Percentiles rank a stretch among this genome's conserved stretches.
These are phyloP conservation scores for Morbakka virulenta DNA, from an alignment of 30 jellyfish, hydroid and myxozoan genomes.

Conservation along the genomic window DNA sequence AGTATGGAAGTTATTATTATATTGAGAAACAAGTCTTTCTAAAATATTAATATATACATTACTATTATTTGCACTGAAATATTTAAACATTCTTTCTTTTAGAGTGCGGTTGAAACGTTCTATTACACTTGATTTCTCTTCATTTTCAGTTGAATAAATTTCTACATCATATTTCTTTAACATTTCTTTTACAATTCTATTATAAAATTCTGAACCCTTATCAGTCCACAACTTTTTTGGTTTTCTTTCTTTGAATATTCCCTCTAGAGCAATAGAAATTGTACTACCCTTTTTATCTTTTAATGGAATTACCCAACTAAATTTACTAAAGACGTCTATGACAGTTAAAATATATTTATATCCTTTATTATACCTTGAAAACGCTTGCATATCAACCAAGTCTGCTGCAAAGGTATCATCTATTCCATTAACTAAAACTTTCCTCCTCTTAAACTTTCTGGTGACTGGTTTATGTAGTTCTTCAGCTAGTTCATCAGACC, in stretches of 20 bases:
- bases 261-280: neutral
- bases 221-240: constrained; percentile 29
- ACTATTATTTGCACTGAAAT: neutral
- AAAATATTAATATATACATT: neutral
- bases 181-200: neutral
- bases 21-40: constrained; percentile 21
- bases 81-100: constrained; percentile 23
- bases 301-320: neutral
- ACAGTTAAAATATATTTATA: neutral
- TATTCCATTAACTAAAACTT: constrained; percentile 5
- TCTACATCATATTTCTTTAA: constrained; percentile 2
- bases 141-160: constrained; percentile 14
- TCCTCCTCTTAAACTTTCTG: too few species aligned
- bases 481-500: constrained; percentile 10
- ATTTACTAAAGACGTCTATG: constrained; percentile 21
- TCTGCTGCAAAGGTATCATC: constrained; percentile 13
- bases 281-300: neutral
- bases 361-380: neutral
- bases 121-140: constrained; percentile 26
- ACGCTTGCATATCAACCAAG: constrained; percentile 12
- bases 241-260: constrained; percentile 2
- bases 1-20: constrained; percentile 39
- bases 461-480: constrained; percentile 4
- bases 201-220: constrained; percentile 29
- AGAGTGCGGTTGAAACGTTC: constrained; percentile 47